phyloP scores from a whole-genome alignment of 2,113 vertebrate genomes.

The Limanda limanda region DNA sequence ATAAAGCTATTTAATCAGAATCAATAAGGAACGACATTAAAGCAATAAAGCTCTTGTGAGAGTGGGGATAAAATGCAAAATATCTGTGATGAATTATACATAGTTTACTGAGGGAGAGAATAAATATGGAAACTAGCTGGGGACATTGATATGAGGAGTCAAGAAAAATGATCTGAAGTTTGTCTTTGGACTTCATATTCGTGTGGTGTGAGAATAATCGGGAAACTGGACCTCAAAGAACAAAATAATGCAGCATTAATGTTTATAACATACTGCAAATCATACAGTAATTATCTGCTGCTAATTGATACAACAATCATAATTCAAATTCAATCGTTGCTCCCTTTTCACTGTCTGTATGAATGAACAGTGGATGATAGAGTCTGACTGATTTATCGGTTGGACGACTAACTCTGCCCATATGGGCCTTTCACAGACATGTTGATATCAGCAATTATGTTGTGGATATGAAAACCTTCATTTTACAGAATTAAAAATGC shows the following conservation, averaged over 20 bases:
- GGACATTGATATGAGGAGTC: constrained; percentile 17
- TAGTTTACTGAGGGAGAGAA: constrained; percentile 18
- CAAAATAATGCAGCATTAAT: neutral
- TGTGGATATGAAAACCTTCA: too few relatives aligned
- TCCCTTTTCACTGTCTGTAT: neutral
- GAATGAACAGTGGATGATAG: neutral
- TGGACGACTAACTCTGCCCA: neutral
- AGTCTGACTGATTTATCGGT: neutral
- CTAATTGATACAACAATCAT: constrained; percentile 7
- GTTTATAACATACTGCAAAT: neutral
- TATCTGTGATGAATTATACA: constrained; percentile 49
- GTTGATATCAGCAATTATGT: too few relatives aligned
- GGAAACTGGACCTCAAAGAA: neutral
- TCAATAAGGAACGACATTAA: constrained; percentile 53
- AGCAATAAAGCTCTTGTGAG: constrained; percentile 33
- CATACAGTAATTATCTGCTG: constrained; percentile 8
- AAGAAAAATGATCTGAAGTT: constrained; percentile 8
- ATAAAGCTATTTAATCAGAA: constrained; percentile 50
- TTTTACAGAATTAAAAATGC: too few relatives aligned
- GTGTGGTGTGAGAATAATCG: neutral
- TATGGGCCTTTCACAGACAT: too few relatives aligned
- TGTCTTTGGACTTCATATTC: neutral
- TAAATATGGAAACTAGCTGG: neutral
- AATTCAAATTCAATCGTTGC: neutral
- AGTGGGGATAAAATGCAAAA: constrained; percentile 35